phyloP scores from a whole-genome alignment of 2,113 vertebrate genomes.

The Hypocryptadius cinnamomeus region DNA sequence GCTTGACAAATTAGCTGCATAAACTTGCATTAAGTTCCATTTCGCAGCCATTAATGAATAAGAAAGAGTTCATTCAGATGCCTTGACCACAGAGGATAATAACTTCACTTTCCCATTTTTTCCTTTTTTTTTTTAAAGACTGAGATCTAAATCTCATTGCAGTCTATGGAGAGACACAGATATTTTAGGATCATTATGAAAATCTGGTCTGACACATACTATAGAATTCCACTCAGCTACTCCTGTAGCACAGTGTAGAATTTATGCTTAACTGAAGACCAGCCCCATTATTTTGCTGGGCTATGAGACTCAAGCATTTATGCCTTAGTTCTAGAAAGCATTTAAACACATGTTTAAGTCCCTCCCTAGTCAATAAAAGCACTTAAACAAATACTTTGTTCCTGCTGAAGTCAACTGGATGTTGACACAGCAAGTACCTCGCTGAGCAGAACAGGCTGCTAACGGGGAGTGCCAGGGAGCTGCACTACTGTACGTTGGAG shows the following conservation, averaged over 20 bases:
- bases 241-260: not conserved
- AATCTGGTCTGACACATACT: not conserved
- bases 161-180: not conserved
- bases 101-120: not conserved
- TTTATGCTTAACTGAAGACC: not conserved
- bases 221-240: not conserved
- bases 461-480: not conserved
- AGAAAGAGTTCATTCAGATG: constrained; percentile 36
- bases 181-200: not conserved
- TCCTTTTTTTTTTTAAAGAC: not conserved
- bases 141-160: not conserved
- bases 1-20: constrained; percentile 17
- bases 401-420: constrained; percentile 15
- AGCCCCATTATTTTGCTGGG: not conserved
- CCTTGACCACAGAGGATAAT: not conserved
- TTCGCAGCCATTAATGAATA: not conserved
- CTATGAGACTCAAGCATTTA: constrained; percentile 7
- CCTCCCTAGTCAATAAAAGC: constrained; percentile 46
- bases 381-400: constrained; percentile 42
- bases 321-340: constrained; percentile 1
- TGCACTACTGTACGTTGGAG: not conserved
- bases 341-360: constrained; percentile 41
- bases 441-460: not conserved
- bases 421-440: not conserved
- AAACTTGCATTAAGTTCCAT: not conserved